Base-by-base conservation (phyloP, 2,113 vertebrate species). In the Psilopsiagon aymara region DNA sequence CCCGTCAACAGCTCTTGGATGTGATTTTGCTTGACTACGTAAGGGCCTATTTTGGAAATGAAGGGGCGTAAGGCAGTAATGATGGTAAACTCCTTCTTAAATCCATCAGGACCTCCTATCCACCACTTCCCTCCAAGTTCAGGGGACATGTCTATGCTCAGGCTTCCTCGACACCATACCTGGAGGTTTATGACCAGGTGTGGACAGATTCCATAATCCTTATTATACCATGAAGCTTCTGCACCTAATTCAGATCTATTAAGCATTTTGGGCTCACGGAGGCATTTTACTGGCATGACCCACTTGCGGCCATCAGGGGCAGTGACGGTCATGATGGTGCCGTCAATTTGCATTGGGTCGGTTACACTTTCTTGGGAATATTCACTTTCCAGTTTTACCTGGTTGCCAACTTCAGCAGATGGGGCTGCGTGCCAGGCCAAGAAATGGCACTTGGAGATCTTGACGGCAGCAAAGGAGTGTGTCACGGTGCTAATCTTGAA, bases 21-120 rank as follows among this genome's bases (percentile, higher is more conserved):
- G 21, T 97, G 94, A 75, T 95, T 94, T 85, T 94, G 37, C 66
- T 97, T 97, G 31, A 97, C 95, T 91, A 96, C 91, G 0, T 97
- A 96, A 64, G 96, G 96, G 41, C 95, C 96, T 89, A 96, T 96
- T 91, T 89, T 96, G 59, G 96, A 97, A 91, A 97, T 15, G 31
- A 89, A 89, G 24, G 95, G 96, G 18, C 41, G 69, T 78, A 94
- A 23, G 62, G 95, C 74, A 73, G 96, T 74, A 66, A 6, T n/a
- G 78, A 97, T 76, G 49, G 66, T 19, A 41, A 97, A 96, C 33
- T 95, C 91, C 31, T 87, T 92, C 64, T 79, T 95, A 91, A 96
- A 94, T 44, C 89, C 93, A 52, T 86, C 91, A 0, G 96, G 96
- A 15, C 96, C 96, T 87, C 17, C 89, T 87, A 97, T 94, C 86